Percentiles rank a stretch among this genome's conserved stretches.
Conservation (phyloP, 2,113 vertebrate genomes). For the Struthidea cinerea region DNA sequence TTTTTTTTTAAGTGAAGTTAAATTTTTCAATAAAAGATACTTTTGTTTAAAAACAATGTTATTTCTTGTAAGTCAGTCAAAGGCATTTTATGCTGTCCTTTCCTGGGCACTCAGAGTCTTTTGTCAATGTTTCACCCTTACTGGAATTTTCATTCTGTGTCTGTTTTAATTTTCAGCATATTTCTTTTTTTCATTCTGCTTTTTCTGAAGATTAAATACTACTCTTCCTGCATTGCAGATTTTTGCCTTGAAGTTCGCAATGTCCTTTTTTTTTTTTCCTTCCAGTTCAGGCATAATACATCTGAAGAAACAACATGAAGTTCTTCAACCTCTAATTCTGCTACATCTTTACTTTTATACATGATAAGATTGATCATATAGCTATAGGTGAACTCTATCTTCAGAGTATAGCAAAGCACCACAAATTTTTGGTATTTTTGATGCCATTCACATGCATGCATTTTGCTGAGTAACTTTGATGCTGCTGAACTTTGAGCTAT, state of each 20-base stretch:
- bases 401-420: neutral
- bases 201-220: neutral
- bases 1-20: neutral
- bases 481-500: neutral
- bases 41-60: neutral
- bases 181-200: neutral
- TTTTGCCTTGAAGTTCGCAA: neutral
- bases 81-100: neutral
- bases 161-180: neutral
- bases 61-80: neutral
- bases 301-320: neutral
- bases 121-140: neutral
- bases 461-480: neutral
- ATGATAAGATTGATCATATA: neutral
- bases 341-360: neutral
- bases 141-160: neutral
- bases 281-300: neutral
- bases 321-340: neutral
- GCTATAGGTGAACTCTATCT: neutral
- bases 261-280: neutral
- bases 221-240: neutral
- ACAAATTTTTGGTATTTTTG: neutral
- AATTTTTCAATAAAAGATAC: neutral
- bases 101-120: neutral
- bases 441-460: neutral